These are phyloP conservation scores for Tichodroma muraria DNA, from an alignment of 2,113 vertebrate genomes.

Conservation along the genomic window DNA sequence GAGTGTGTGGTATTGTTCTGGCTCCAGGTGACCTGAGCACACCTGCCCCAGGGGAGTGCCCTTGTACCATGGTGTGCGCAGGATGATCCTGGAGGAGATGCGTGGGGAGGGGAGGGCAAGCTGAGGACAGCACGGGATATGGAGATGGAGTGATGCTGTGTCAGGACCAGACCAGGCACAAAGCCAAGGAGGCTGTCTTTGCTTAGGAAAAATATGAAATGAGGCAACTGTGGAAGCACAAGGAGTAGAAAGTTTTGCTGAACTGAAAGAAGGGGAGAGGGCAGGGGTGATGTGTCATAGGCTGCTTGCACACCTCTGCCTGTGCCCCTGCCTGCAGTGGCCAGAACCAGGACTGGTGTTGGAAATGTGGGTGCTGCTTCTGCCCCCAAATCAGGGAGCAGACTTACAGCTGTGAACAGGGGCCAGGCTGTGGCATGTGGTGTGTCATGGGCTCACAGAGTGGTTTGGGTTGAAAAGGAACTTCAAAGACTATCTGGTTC, in stretches of 20 bases:
- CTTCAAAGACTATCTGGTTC: background rate
- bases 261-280: background rate
- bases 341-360: background rate
- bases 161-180: background rate
- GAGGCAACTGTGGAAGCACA: background rate
- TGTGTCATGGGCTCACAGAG: background rate
- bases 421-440: background rate
- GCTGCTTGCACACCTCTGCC: background rate
- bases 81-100: background rate
- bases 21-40: background rate
- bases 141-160: background rate
- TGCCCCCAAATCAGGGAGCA: background rate
- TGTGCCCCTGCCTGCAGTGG: background rate
- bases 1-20: background rate
- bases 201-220: background rate
- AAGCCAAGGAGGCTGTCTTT: background rate
- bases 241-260: background rate
- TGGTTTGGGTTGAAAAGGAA: background rate
- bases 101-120: background rate
- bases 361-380: background rate
- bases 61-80: fast-evolving
- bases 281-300: fast-evolving
- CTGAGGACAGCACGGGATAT: background rate
- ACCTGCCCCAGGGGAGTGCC: background rate
- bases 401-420: background rate